phyloP scores from a whole-genome alignment of 2,113 vertebrate species.

The Zonotrichia leucophrys region DNA sequence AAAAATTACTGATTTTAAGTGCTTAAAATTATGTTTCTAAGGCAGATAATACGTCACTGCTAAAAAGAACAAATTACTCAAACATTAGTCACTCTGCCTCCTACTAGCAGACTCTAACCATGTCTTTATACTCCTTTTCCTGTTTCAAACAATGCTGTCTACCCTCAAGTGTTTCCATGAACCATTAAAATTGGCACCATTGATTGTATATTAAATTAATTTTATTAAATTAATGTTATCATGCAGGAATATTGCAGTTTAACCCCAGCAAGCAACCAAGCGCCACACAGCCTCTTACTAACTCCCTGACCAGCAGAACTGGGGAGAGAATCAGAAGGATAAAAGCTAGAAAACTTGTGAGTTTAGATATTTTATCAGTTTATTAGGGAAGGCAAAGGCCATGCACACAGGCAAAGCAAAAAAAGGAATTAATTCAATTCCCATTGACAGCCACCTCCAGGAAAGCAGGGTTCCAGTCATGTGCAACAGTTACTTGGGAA shows the following conservation, averaged over 20 bases:
- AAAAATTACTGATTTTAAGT: background rate
- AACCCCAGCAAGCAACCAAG: background rate
- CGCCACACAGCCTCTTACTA: background rate
- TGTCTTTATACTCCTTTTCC: background rate
- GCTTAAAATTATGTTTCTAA: background rate
- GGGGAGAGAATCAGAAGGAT: rapidly evolving
- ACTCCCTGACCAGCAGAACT: rapidly evolving
- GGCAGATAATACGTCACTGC: background rate
- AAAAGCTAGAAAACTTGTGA: background rate
- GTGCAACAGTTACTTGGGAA: background rate
- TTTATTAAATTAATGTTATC: background rate
- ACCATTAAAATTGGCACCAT: background rate
- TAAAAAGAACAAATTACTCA: background rate
- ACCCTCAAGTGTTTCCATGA: background rate
- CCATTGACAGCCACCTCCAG: background rate
- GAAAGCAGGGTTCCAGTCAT: background rate
- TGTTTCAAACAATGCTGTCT: background rate
- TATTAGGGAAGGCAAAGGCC: background rate
- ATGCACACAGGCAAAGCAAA: background rate
- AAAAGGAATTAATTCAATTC: background rate
- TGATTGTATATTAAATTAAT: background rate
- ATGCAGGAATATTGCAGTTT: background rate
- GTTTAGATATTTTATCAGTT: background rate
- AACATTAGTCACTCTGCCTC: background rate
- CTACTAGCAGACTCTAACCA: background rate